Percentiles rank a stretch among this genome's conserved stretches.
These are phyloP conservation scores for Leptonema lineaticorne DNA, from an alignment of 1,140 invertebrate genomes.

Conservation along the genomic window DNA sequence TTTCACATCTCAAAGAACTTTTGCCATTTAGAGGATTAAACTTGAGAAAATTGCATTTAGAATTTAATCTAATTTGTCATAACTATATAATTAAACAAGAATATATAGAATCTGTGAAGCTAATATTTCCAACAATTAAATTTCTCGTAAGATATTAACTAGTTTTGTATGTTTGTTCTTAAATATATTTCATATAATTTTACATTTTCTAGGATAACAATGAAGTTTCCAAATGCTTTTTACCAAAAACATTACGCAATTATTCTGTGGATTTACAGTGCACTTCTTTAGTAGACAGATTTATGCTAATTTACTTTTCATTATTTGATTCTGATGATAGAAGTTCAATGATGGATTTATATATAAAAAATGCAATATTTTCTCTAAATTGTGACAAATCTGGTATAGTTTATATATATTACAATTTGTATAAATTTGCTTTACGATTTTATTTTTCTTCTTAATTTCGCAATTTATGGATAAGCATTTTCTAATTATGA, in stretches of 20 bases:
- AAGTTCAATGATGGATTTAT: slow-evolving; percentile 43
- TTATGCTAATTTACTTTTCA: slow-evolving; percentile 48
- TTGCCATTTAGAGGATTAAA: slow-evolving; percentile 35
- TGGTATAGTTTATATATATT: background rate
- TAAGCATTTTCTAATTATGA: background rate
- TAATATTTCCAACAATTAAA: slow-evolving; percentile 49
- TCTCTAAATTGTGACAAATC: slow-evolving; percentile 45
- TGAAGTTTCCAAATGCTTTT: background rate
- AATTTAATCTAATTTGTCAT: slow-evolving; percentile 55
- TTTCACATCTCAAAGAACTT: background rate
- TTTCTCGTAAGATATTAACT: slow-evolving; percentile 44
- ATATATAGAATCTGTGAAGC: slow-evolving; percentile 50
- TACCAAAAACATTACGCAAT: slow-evolving; percentile 25
- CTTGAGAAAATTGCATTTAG: slow-evolving; percentile 45
- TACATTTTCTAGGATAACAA: slow-evolving; percentile 30
- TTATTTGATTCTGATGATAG: slow-evolving; percentile 47
- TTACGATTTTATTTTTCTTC: slow-evolving; percentile 9
- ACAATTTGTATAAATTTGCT: background rate
- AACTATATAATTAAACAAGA: slow-evolving; percentile 49
- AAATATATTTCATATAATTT: background rate
- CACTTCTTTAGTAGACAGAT: slow-evolving; percentile 44
- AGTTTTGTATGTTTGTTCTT: background rate
- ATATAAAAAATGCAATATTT: slow-evolving; percentile 44
- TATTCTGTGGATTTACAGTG: slow-evolving; percentile 38
- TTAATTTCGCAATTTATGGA: background rate